phyloP scores from a whole-genome alignment of 2,113 vertebrate genomes.

The Isichthys henryi region DNA sequence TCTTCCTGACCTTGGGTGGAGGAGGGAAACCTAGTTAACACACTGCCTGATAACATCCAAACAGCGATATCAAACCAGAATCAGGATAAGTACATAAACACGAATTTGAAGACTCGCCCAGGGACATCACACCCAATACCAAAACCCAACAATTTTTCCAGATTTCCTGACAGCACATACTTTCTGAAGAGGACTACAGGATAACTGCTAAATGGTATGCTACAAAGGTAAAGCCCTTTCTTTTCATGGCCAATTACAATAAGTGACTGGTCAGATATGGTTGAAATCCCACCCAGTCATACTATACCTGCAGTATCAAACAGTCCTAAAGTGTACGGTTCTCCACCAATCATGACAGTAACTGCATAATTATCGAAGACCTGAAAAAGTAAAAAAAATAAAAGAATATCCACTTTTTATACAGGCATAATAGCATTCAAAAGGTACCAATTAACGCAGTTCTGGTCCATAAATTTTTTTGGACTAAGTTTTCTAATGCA shows the following conservation, averaged over 20 bases:
- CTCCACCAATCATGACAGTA: constrained; percentile 98
- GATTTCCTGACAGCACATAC: not conserved
- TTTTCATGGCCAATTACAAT: not conserved
- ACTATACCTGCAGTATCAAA: constrained; percentile 95
- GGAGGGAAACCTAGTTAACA: not conserved
- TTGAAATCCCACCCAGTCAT: not conserved
- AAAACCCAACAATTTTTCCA: not conserved
- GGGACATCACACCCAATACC: constrained; percentile 9
- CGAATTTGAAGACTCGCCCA: not conserved
- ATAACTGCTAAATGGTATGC: not conserved
- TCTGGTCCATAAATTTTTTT: not conserved
- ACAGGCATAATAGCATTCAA: not conserved
- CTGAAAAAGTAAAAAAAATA: constrained; percentile 48
- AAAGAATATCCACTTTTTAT: not conserved
- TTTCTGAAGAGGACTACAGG: not conserved
- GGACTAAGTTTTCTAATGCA: not conserved
- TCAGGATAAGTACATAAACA: not conserved
- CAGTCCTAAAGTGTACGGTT: constrained; percentile 95
- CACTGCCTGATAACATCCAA: constrained; percentile 8
- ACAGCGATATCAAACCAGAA: not conserved
- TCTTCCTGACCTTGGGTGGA: constrained; percentile 86
- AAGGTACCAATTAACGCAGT: not conserved
- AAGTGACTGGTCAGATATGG: not conserved
- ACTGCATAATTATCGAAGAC: constrained; percentile 99
- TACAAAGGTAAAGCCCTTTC: not conserved